Base-by-base conservation (phyloP, 2,113 vertebrate genomes). In the Pterocles orientalis region DNA sequence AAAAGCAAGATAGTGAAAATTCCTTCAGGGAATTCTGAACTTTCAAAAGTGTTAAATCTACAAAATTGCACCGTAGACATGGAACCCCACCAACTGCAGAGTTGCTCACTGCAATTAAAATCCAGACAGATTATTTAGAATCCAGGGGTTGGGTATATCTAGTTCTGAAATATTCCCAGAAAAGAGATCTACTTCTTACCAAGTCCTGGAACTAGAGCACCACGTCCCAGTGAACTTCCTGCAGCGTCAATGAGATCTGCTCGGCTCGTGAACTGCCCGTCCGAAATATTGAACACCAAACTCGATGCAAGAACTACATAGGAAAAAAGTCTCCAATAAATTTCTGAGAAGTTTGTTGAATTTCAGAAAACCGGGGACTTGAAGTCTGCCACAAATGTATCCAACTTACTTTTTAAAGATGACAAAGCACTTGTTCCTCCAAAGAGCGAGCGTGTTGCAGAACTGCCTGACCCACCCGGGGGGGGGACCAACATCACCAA, bases 221-320 rank as follows among this genome's bases (percentile, higher is more conserved):
- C 99, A 53, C 99, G 99, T 45, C 99, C 99, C 18, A 99, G 97
- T 3, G 99, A 99, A 91, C 99, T 99, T 90, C 99, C 99, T 23
- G 99, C 99, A 92, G 99, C 99, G 84, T 99, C 99, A 36, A 99
- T 99, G 94, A 99, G 99, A 96, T 99, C 99, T 0, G 98, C 99
- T 8, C 99, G 98, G 97, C 98, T 99, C 56, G 98, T 99, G 97
- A 99, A 99, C 97, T 99, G 99, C 84, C 99, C 99, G 4, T 99
- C 99, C 16, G 98, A 98, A 88, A 99, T 97, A 89, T 98, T 99
- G 94, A 99, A 99, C 69, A 99, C 99, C 97, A 99, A 96, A 93
- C 99, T 99, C 33, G 99, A 99, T 51, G 99, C 98, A 39, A 99
- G 98, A 92, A 99, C 99, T 99, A 77, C 34, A 97, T 15, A 96